Evolutionary conservation across 2,797 vertebrate species (phyloP), one percentile per base, ranked within the genome.

Genomic region (Chaunax sp.): DNA sequence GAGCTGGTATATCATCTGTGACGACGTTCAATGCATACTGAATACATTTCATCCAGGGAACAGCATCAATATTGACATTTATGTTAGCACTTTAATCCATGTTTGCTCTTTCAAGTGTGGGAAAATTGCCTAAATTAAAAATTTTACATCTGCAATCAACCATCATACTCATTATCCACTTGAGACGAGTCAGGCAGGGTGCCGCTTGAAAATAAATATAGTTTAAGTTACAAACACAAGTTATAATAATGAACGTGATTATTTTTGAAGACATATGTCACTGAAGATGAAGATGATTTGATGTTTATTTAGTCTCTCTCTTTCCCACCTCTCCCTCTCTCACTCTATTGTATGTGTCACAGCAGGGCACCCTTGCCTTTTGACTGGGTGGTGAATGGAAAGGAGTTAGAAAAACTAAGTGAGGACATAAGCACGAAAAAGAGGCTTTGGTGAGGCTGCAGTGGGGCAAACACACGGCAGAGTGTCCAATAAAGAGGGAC

Each of bases 341-440:
- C 13, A 12, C 71, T 67, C 77, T 57, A 83, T 91, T 91, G 79
- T 89, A 2, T 28, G 62, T 33, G 65, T 73, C 86, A 28, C 85
- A 67, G 87, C 75, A 22, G 90, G 91, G 71, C 18, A 49, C 53
- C 28, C 72, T 72, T 88, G 87, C 87, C 90, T 92, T 93, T 91
- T 92, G 89, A 93, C 92, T 83, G 91, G 79, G 89, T 85, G 83
- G 87, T 90, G 90, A 93, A 92, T 86, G 84, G 85, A 90, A 87
- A 85, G 84, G 83, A 90, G 84, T 85, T 82, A 87, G 86, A 90
- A 90, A 91, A 92, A 92, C 82, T 84, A 86, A 90, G 86, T 85
- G 73, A 87, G 77, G 78, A 66, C 74, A 85, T 49, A 1, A 60
- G 82, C 87, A 66, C 78, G 84, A 87, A 92, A 88, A 82, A 70